These are phyloP conservation scores for Aethes cnicana DNA, from an alignment of 2,888 invertebrate genomes.

Conservation along the genomic window DNA sequence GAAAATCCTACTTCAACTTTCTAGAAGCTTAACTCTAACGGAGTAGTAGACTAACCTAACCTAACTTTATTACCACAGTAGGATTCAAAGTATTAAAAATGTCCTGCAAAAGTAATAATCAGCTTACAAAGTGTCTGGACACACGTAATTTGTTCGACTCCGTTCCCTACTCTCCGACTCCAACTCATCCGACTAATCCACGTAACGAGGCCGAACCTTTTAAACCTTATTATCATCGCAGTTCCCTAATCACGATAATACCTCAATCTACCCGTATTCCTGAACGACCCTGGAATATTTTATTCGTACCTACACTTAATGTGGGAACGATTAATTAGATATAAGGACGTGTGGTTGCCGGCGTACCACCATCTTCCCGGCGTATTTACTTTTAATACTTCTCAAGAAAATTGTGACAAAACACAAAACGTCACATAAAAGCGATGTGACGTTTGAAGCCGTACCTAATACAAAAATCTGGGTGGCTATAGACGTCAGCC, in stretches of 20 bases:
- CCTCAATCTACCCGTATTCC: conserved; percentile 24
- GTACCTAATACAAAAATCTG: no score
- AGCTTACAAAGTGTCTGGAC: background rate
- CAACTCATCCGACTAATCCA: conserved; percentile 21
- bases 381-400: no score
- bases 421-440: no score
- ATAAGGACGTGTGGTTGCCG: conserved; percentile 7
- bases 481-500: no score
- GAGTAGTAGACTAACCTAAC: no score
- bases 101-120: background rate
- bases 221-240: conserved; percentile 16
- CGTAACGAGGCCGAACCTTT: conserved; percentile 21
- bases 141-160: conserved; percentile 11
- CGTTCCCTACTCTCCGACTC: conserved; percentile 13
- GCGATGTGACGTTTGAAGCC: no score
- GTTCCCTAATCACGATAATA: conserved; percentile 29
- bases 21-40: no score
- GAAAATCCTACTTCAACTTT: no score
- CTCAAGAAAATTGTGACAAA: no score
- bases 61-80: no score
- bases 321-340: conserved; percentile 17
- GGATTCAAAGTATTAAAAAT: no score
- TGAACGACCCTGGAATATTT: conserved; percentile 23
- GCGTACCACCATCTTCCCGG: no score
- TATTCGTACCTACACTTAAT: conserved; percentile 26